Evolutionary conservation across 2,797 vertebrate species (phyloP).

Genomic region (Amblyopsis hoosieri): DNA sequence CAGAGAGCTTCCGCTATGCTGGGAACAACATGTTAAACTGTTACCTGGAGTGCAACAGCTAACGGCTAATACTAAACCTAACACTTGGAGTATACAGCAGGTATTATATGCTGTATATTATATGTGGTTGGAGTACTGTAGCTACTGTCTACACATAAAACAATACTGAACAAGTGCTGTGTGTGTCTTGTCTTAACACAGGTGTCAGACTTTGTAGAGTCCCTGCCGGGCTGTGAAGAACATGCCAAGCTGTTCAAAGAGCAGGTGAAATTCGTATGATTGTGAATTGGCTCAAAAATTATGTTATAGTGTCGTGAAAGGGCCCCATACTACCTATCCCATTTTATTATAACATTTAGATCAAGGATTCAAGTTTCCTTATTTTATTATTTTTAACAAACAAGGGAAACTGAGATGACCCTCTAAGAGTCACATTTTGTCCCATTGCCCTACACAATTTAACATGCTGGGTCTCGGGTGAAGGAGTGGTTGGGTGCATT

Average conservation of each 20-base stretch:
- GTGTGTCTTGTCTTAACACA: constrained; percentile 46
- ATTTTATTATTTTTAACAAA: too few relatives aligned
- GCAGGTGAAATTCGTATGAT: constrained; percentile 77
- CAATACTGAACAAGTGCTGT: not conserved
- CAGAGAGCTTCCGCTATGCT: too few relatives aligned
- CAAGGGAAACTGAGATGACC: too few relatives aligned
- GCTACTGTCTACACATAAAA: too few relatives aligned
- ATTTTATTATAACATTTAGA: too few relatives aligned
- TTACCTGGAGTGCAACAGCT: not conserved
- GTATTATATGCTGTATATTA: not conserved
- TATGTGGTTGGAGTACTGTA: not conserved
- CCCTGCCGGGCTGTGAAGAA: constrained; percentile 88
- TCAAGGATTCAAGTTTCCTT: too few relatives aligned
- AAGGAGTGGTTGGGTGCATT: too few relatives aligned
- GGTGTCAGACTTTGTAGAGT: constrained; percentile 89
- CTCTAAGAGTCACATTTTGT: too few relatives aligned
- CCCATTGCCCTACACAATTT: too few relatives aligned
- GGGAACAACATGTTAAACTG: not conserved
- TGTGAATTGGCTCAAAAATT: not conserved
- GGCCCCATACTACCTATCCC: too few relatives aligned
- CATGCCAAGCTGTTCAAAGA: constrained; percentile 88
- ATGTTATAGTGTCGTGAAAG: not conserved
- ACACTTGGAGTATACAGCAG: not conserved
- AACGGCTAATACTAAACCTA: constrained; percentile 1
- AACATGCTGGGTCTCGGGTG: too few relatives aligned